Evolutionary conservation across 2,113 vertebrate species (phyloP), one percentile per base, ranked within the genome.

Genomic region (Pseudopipra pipra): DNA sequence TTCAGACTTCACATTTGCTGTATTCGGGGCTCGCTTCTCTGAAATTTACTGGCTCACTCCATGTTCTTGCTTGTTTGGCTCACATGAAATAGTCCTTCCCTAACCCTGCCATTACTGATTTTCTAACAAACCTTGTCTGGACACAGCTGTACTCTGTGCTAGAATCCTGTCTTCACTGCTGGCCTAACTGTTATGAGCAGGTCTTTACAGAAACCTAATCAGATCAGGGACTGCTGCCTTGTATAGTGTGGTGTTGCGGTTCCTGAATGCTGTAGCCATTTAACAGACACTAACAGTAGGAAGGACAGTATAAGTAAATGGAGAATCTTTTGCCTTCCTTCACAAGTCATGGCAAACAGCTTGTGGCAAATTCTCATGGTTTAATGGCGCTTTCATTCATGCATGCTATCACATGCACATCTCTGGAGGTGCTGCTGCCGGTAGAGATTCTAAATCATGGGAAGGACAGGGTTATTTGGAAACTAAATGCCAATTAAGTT

Each of bases 91-190:
- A 83, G 82, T 75, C 83, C 72, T 95, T 68, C 46, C 80, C 85
- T 93, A 75, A 95, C 85, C 90, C 92, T 76, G 59, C 62, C 79
- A 56, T 71, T 75, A 35, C 71, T 56, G 54, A 58, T 92, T 73
- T 92, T 95, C 54, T 88, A 70, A 54, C 25, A 39, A 52, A 56
- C 66, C 41, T 2, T 72, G 92, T 96, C 94, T 96, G 92, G 95
- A 90, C 86, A 78, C 79, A 65, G 85, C 58, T 92, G 92, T 96
- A 86, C 92, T 73, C 72, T 58, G 6, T 52, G 74, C 72, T 76
- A 62, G 39, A 90, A 93, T 85, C 90, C 62, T 46, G 79, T 93
- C 85, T 92, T 90, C 4, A 5, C 66, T 89, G 46, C 68, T 84
- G 47, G 55, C 71, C 63, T 39, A 3, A 14, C 88, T 92, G 74